Base-by-base conservation (phyloP, 2,797 vertebrate species). In the Buceros bicornis region DNA sequence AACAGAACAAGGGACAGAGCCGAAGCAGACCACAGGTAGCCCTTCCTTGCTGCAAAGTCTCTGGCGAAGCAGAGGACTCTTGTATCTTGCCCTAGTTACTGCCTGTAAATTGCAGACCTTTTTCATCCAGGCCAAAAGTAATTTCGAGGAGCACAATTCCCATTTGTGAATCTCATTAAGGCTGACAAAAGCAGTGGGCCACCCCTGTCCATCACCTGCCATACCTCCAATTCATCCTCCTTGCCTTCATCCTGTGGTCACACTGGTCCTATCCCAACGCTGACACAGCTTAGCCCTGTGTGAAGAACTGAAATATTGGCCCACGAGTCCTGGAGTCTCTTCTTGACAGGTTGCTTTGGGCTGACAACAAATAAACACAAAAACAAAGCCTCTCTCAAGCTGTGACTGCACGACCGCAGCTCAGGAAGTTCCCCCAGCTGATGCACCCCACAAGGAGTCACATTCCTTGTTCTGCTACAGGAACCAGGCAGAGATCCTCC, bases 211-310 rank as follows among this genome's bases (percentile, higher is more conserved):
- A 0, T 51, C 24, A 21, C 13, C 19, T 51, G 72, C 17, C 40
- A 33, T 21, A n/a, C 10, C 33, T 60, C 61, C 45, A 45, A 56
- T 26, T 15, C 40, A 35, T 6, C 48, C 33, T 22, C 56, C 89
- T 15, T 10, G 21, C 45, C 62, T 80, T 84, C 18, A 3, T 82
- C 22, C 93, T 14, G 22, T 2, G 5, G 26, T 21, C 33, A 43
- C 2, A 0, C 29, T 17, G 19, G 2, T 51, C 35, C 25, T 25
- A 40, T 14, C 35, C 40, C 28, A 16, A 5, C 5, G 8, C n/a
- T 72, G 43, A 53, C 3, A 11, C 48, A 2, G 3, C 58, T 58
- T 20, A 90, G 16, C 5, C 19, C 16, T 43, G 65, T 5, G 4
- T 11, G 3, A 22, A 69, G 28, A 13, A 6, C 13, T 14, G n/a